Conservation (phyloP, 2,113 vertebrate genomes). For the Hyperoodon ampullatus region DNA sequence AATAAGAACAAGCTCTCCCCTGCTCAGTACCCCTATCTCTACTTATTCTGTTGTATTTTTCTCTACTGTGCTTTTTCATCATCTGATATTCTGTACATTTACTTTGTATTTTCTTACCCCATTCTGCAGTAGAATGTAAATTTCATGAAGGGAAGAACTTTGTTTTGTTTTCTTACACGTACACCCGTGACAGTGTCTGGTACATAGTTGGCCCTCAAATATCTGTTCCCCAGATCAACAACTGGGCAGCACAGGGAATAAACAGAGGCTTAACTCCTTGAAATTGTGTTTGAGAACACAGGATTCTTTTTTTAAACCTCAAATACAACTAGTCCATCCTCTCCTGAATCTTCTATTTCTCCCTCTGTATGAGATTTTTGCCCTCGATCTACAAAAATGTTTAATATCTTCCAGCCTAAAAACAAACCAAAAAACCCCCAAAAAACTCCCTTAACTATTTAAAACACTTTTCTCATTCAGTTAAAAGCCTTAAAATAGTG, state of each 20-base stretch:
- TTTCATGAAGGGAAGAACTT: neutral
- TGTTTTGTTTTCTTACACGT: neutral
- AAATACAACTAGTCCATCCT: neutral
- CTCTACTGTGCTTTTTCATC: neutral
- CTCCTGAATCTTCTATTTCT: neutral
- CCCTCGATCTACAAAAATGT: neutral
- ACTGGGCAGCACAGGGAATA: neutral
- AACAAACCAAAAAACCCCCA: neutral
- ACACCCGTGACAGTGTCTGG: neutral
- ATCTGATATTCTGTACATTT: neutral
- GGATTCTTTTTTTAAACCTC: neutral
- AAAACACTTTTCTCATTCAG: neutral
- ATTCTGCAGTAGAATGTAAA: neutral
- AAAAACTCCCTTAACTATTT: neutral
- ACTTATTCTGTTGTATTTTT: neutral
- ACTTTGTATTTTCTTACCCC: neutral
- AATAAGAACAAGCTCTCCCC: neutral
- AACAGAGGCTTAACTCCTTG: neutral
- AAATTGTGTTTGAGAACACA: neutral
- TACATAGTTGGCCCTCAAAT: neutral
- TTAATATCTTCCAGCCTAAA: neutral
- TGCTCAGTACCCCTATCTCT: neutral
- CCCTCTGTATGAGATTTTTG: neutral
- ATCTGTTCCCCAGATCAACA: neutral
- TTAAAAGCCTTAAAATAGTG: neutral